Conservation (phyloP, 1,140 invertebrate genomes). For the Philopotamus ludificatus region DNA sequence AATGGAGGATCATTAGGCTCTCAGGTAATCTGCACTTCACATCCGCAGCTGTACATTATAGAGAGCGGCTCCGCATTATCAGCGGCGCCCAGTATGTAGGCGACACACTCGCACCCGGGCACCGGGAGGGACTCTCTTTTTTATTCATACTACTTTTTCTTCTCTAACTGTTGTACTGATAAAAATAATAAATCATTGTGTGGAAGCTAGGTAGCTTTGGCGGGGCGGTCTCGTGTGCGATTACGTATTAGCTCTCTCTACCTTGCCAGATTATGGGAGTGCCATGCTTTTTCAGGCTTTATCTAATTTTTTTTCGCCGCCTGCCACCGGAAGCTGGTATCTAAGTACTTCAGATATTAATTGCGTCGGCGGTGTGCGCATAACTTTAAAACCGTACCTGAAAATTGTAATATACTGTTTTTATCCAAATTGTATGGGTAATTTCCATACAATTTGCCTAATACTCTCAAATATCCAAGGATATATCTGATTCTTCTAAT, state of each 20-base stretch:
- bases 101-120: constrained; percentile 22
- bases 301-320: constrained; percentile 23
- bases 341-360: constrained; percentile 31
- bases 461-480: no score
- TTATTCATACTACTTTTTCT: constrained; percentile 42
- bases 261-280: constrained; percentile 28
- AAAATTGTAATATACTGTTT: no score
- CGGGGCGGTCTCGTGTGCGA: constrained; percentile 26
- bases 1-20: constrained; percentile 37
- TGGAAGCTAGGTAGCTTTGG: constrained; percentile 24
- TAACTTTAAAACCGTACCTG: no score
- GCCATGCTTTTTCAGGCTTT: constrained; percentile 28
- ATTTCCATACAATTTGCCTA: no score
- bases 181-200: constrained; percentile 43
- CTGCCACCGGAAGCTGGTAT: constrained; percentile 22
- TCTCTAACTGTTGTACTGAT: constrained; percentile 38
- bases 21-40: constrained; percentile 35
- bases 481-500: no score
- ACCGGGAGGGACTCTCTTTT: constrained; percentile 25
- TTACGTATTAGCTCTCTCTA: constrained; percentile 37
- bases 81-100: constrained; percentile 1
- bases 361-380: constrained; percentile 15
- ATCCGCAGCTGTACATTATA: constrained; percentile 29
- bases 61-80: neutral
- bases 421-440: no score